Evolutionary conservation across 2,113 vertebrate genomes (phyloP).

Genomic region (Dolichotis patagonum): DNA sequence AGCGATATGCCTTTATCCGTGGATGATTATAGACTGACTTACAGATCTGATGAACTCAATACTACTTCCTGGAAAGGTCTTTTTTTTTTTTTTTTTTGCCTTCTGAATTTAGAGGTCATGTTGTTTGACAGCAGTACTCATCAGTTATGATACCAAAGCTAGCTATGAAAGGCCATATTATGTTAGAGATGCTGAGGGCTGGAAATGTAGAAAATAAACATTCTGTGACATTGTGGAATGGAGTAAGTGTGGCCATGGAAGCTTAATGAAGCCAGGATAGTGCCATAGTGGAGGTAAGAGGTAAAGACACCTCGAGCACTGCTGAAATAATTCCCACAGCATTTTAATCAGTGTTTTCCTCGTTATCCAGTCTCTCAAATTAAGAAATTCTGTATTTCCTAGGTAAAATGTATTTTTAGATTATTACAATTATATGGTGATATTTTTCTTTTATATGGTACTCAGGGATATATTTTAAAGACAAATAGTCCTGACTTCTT

Average conservation of each 20-base stretch:
- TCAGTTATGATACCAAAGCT: neutral
- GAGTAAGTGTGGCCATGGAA: neutral
- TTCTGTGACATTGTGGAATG: neutral
- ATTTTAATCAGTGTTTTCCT: constrained; percentile 19
- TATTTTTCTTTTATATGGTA: constrained; percentile 20
- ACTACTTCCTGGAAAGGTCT: neutral
- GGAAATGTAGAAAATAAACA: neutral
- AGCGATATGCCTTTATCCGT: neutral
- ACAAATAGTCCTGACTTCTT: neutral
- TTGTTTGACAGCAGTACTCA: neutral
- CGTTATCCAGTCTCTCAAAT: constrained; percentile 39
- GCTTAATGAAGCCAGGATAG: neutral
- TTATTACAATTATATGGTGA: neutral
- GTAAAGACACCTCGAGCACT: neutral
- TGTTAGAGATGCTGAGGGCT: neutral
- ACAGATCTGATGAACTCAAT: neutral
- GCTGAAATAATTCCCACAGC: neutral
- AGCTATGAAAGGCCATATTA: neutral
- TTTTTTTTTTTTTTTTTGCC: neutral
- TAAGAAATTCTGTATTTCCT: constrained; percentile 50
- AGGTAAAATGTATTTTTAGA: constrained; percentile 53
- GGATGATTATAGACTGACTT: neutral
- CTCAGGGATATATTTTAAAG: neutral
- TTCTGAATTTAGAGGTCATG: neutral
- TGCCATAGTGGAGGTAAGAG: neutral